Conservation (phyloP, 2,888 invertebrate species). For the Tortrix viridana region DNA sequence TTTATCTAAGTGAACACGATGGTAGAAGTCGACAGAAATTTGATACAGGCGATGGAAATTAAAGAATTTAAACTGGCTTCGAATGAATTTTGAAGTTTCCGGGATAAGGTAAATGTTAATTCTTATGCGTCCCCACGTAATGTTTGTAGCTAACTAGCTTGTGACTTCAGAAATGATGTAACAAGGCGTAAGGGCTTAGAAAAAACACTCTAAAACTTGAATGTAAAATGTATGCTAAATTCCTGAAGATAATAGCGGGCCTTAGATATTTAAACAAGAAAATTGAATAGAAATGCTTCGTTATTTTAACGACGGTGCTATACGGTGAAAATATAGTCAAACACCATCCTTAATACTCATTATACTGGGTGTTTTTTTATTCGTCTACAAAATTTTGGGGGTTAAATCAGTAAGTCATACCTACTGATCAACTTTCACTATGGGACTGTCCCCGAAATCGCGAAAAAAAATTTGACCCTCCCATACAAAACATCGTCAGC, state of each 20-base stretch:
- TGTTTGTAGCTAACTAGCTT: not conserved
- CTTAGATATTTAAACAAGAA: not conserved
- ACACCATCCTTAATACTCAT: no score
- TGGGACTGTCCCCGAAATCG: no score
- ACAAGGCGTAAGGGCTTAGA: not conserved
- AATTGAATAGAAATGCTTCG: no score
- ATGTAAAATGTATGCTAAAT: conserved; percentile 9
- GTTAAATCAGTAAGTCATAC: no score
- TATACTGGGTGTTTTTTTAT: no score
- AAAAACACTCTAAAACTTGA: not conserved
- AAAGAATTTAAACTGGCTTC: conserved; percentile 8
- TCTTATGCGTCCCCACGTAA: conserved; percentile 1
- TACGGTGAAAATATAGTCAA: no score
- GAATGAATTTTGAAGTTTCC: conserved; percentile 18
- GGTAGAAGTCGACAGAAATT: conserved; percentile 27
- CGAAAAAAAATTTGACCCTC: no score
- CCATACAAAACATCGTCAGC: no score
- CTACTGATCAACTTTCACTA: no score
- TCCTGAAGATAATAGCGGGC: conserved; percentile 3
- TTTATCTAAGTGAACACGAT: conserved; percentile 17
- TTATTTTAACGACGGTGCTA: no score
- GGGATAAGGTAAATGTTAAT: conserved; percentile 2
- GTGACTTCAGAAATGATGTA: conserved; percentile 1
- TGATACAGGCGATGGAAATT: conserved; percentile 19
- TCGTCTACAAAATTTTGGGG: no score